These are phyloP conservation scores for Xiphorhynchus erythropygius DNA, from an alignment of 2,797 vertebrate species.

Conservation along the genomic window DNA sequence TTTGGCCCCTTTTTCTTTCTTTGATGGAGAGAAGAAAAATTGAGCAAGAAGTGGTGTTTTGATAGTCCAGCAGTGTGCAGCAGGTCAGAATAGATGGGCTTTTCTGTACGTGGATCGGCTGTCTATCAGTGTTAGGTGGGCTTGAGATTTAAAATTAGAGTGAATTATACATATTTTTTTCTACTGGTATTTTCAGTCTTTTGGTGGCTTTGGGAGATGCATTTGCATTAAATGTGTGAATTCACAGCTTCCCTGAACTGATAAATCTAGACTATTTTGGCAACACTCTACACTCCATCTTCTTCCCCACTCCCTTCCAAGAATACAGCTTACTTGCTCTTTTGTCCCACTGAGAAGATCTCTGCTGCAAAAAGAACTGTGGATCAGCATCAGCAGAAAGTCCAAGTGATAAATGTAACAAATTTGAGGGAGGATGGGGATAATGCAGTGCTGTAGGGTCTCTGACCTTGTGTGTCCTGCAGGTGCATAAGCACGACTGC, in stretches of 20 bases:
- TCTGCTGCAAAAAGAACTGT: not conserved
- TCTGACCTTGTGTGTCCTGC: not conserved
- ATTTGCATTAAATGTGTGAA: slow-evolving; percentile 11
- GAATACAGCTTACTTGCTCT: not conserved
- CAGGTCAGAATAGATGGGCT: not conserved
- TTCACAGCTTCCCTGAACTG: slow-evolving; percentile 5
- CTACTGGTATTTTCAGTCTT: not conserved
- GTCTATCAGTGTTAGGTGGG: not conserved
- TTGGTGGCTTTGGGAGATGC: not conserved
- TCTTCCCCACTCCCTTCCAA: not conserved
- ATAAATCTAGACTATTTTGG: not conserved
- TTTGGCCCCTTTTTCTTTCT: not conserved
- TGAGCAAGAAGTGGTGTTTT: not conserved
- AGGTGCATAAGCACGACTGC: not conserved
- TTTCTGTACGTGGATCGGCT: not conserved
- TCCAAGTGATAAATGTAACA: not conserved
- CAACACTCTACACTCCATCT: not conserved
- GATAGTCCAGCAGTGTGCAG: not conserved
- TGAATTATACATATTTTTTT: not conserved
- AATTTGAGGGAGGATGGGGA: not conserved
- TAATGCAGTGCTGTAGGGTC: not conserved
- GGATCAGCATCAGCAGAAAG: not conserved
- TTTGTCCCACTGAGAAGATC: not conserved
- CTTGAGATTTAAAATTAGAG: not conserved
- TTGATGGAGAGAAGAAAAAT: not conserved